These are phyloP conservation scores for Adrianichthys oophorus DNA, from an alignment of 2,797 vertebrate species.

Conservation along the genomic window DNA sequence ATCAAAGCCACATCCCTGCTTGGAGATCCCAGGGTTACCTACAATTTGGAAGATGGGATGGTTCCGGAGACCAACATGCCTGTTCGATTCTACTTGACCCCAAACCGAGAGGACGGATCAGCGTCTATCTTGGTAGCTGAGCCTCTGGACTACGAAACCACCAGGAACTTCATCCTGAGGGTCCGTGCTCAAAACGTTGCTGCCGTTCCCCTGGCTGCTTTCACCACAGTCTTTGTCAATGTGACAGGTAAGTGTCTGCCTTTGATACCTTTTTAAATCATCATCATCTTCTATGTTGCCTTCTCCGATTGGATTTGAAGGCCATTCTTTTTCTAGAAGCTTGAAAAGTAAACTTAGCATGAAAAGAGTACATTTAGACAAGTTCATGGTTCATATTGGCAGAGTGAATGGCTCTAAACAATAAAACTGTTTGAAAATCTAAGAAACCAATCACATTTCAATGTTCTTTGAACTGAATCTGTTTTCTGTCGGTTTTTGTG, in stretches of 20 bases:
- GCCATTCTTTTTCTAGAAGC: too few relatives aligned
- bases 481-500: too few relatives aligned
- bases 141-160: constrained; percentile 87
- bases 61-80: constrained; percentile 91
- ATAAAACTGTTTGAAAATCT: too few relatives aligned
- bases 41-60: constrained; percentile 87
- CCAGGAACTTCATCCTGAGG: constrained; percentile 83
- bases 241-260: constrained; percentile 80
- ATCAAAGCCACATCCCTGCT: constrained; percentile 84
- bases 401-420: too few relatives aligned
- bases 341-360: too few relatives aligned
- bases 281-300: too few relatives aligned
- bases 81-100: constrained; percentile 87
- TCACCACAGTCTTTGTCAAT: constrained; percentile 81
- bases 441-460: too few relatives aligned
- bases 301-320: too few relatives aligned
- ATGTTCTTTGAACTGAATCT: too few relatives aligned
- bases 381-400: too few relatives aligned
- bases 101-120: constrained; percentile 87
- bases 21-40: constrained; percentile 87
- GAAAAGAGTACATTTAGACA: too few relatives aligned
- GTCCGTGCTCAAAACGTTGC: constrained; percentile 88
- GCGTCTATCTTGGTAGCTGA: constrained; percentile 88
- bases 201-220: constrained; percentile 85
- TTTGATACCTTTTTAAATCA: not conserved